Conservation (phyloP, 2,113 vertebrate genomes). For the Mastomys coucha region DNA sequence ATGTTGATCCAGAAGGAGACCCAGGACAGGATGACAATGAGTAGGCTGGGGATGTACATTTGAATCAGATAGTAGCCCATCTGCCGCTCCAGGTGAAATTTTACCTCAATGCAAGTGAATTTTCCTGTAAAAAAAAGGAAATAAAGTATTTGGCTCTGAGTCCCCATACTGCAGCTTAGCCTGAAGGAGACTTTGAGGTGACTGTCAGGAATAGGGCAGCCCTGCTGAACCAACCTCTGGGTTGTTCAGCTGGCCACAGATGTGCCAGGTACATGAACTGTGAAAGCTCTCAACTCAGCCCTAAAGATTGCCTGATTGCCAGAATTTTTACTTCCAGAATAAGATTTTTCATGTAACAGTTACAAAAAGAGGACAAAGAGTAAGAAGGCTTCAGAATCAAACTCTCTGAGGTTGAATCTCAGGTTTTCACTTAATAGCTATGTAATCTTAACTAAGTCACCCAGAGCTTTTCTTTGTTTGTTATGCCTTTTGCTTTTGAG, state of each 20-base stretch:
- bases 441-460: conserved; percentile 19
- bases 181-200: no score
- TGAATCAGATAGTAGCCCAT: conserved; percentile 98
- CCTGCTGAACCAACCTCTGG: conserved; percentile 19
- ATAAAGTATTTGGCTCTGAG: conserved; percentile 38
- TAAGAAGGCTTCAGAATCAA: neutral
- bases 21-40: conserved; percentile 97
- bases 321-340: conserved; percentile 48
- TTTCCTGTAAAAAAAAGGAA: conserved; percentile 88
- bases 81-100: conserved; percentile 96
- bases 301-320: neutral
- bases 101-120: conserved; percentile 97
- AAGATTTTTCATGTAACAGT: neutral
- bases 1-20: conserved; percentile 98
- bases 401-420: conserved; percentile 26
- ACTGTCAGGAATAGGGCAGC: neutral
- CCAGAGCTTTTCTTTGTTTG: neutral
- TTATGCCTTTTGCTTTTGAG: neutral
- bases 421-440: conserved; percentile 14
- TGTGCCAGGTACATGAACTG: neutral
- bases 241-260: neutral
- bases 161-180: conserved; percentile 38
- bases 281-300: neutral
- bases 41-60: conserved; percentile 97
- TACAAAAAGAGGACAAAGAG: conserved; percentile 37